Percentiles rank a stretch among this genome's conserved stretches.
phyloP scores from a whole-genome alignment of 2,113 vertebrate genomes.

The Gnathonemus echidnorhynchus region DNA sequence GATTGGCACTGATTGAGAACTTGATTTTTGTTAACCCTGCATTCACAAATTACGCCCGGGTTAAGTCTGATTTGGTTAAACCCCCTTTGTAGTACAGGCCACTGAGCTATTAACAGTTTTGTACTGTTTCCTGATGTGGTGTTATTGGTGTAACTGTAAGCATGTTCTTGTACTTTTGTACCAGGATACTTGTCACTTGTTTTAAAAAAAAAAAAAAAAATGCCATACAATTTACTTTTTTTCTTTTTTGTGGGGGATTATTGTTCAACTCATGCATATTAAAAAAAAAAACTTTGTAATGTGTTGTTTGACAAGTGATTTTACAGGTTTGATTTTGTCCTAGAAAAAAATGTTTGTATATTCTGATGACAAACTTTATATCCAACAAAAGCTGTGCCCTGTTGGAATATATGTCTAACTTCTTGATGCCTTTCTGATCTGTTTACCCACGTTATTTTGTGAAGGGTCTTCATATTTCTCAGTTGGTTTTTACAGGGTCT shows the following conservation, averaged over 20 bases:
- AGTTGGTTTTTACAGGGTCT: too few species aligned
- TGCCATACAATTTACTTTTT: background rate
- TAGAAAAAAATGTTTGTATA: background rate
- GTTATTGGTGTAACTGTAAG: background rate
- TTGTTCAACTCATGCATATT: background rate
- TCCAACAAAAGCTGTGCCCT: too few species aligned
- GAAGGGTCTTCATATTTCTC: too few species aligned
- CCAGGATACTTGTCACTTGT: background rate
- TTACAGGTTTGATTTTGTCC: background rate
- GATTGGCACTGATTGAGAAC: too few species aligned
- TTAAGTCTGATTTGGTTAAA: too few species aligned
- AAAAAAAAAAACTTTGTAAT: background rate
- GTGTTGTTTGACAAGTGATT: background rate
- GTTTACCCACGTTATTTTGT: too few species aligned
- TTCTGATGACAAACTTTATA: background rate
- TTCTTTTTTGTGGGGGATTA: background rate
- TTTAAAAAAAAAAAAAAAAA: background rate
- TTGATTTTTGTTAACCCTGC: too few species aligned
- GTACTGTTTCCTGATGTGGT: background rate
- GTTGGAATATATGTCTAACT: too few species aligned
- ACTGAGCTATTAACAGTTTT: background rate
- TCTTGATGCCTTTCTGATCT: too few species aligned
- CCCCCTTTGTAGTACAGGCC: too few species aligned
- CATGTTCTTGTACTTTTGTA: background rate
- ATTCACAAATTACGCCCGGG: too few species aligned